Evolutionary conservation across 2,797 vertebrate species (phyloP), one percentile per base, ranked within the genome.

Genomic region (Brachymystax lenok): DNA sequence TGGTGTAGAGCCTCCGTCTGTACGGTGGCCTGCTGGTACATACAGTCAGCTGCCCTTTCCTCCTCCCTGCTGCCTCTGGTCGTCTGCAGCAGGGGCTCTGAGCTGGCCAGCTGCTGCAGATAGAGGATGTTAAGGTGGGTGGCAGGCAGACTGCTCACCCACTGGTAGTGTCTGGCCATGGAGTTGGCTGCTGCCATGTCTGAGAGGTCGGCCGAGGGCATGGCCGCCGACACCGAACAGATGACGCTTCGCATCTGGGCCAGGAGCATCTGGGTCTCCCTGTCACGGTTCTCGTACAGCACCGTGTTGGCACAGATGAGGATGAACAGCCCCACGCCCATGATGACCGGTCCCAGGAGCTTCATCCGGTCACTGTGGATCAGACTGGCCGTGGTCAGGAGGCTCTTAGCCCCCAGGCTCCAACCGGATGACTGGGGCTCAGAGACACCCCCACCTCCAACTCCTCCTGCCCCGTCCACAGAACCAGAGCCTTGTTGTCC

Each of bases 261-360:
- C 77, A 96, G 88, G 78, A 98, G 92, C 92, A 89, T 93, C 77
- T 96, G 95, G 1, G 97, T 98, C 91, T 99, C 98, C 84, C 95
- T 88, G 89, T 99, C 97, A 3, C 98, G 92, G 92, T 98, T 99
- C 92, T 99, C 98, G 0, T 98, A 98, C 21, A 99, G 93, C 77
- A 99, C 95, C 0, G 97, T 98, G 92, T 98, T 98, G 80, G 98
- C 98, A 0, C 98, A 99, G 89, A 99, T 99, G 86, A 99, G 95
- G 82, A 99, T 96, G 88, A 99, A 99, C 59, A 99, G 95, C n/a
- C 97, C 98, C 0, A 98, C 95, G 33, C 98, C 98, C 97, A 99
- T 98, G 82, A 99, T 96, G 78, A 99, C 96, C 0, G 98, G 97
- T 0, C 98, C 98, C 0, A 99, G 91, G 21, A 99, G 91, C 91